Base-by-base conservation (phyloP, 2,888 invertebrate species). In the Pantelozetes paolii region DNA sequence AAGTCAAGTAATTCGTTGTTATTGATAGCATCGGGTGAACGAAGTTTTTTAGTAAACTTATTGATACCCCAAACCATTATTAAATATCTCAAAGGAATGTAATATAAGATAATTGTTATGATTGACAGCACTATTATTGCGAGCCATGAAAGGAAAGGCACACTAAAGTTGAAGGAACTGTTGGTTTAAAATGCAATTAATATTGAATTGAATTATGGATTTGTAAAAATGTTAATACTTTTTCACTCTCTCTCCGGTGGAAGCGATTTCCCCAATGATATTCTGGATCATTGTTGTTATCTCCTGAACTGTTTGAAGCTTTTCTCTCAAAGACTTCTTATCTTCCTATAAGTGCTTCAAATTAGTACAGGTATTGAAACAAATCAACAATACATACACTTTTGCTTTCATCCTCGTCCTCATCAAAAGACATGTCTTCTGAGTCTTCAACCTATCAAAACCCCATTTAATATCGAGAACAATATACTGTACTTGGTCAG, bases 1-100 rank as follows among this genome's bases (percentile, higher is more conserved):
- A 95, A 89, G 85, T 99, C 98, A 77, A 98, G 83, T 11, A 98
- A 85, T 86, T 98, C 98, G 84, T 98, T 99, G 84, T 98, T 99
- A 13, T 94, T 93, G 83, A 98, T 91, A 48, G 92, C 90, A 82
- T 97, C 91, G 8, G 98, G 97, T 78, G 94, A 86, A 73, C 97
- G 84, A 75, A 98, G 87, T 83, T 95, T 91, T 79, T 95, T 89
- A 32, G 94, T 90, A 83, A 98, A 99, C 84, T 98, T 99, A 84
- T 96, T 94, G 75, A 94, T 80, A 83, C 97, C 98, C 95, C 96
- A 97, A 23, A 89, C 86, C 86, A 98, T 88, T 71, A 98, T 86
- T 67, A 98, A 85, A 82, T 90, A 92, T 80, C 95, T 87, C 71
- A 96, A 83, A 50, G 97, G 96, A 80, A 99, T 87, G 78, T 90